Conservation (phyloP, 2,888 invertebrate species). For the Clistopyga incitator region DNA sequence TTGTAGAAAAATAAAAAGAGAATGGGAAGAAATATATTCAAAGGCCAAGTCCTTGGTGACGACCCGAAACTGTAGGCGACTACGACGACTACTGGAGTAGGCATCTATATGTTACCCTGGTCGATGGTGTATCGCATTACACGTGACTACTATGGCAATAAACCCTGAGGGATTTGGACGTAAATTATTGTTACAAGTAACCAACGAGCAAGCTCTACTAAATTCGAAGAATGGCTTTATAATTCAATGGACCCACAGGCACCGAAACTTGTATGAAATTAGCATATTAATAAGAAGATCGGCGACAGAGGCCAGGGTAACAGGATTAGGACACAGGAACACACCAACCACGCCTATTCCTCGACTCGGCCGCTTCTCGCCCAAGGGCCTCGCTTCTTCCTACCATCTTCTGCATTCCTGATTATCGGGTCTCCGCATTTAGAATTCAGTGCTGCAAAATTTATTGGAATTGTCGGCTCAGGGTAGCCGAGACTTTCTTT, state of each 20-base stretch:
- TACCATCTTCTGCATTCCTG: conserved; percentile 80
- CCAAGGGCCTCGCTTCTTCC: conserved; percentile 78
- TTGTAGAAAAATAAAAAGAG: neutral
- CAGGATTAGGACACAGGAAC: conserved; percentile 81
- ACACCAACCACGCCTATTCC: conserved; percentile 17
- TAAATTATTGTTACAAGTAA: conserved; percentile 22
- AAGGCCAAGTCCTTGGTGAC: neutral
- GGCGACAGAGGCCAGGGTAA: conserved; percentile 83
- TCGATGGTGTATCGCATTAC: conserved; percentile 83
- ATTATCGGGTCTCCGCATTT: conserved; percentile 82
- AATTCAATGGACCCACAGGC: conserved; percentile 16
- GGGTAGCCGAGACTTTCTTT: neutral
- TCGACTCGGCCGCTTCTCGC: conserved; percentile 64
- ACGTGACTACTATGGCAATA: conserved; percentile 79
- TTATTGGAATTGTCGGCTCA: conserved; percentile 78
- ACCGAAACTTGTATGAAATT: conserved; percentile 75
- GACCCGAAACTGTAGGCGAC: conserved; percentile 7
- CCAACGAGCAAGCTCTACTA: neutral
- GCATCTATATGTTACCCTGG: conserved; percentile 78
- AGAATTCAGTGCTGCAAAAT: conserved; percentile 84
- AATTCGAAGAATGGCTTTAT: conserved; percentile 12
- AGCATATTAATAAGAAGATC: conserved; percentile 84
- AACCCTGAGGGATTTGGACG: conserved; percentile 56
- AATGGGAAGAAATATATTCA: neutral
- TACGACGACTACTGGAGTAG: conserved; percentile 31